Evolutionary conservation across 2,888 invertebrate genomes (phyloP), one percentile per base, ranked within the genome.

Genomic region (Polydrusus tereticollis): DNA sequence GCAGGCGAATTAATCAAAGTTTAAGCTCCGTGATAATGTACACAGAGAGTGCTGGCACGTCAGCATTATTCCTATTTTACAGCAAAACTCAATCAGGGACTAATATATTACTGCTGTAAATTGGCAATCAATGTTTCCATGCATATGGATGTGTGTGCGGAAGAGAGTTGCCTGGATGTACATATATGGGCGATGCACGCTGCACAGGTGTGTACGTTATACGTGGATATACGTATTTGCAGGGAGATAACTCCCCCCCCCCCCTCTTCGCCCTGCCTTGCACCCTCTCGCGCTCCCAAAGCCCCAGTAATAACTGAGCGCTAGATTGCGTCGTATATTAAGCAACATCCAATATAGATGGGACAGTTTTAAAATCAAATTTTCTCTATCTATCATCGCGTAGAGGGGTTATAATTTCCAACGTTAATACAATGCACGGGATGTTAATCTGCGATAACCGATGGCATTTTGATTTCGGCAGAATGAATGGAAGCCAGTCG

Each of bases 81-180:
- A 85, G 84, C 84, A 85, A 86, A 86, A 86, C 86, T 86, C 86
- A 86, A 86, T 86, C 86, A 86, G 83, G 83, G 85, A 83, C 84
- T 86, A 86, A 86, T 86, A 86, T 86, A 86, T 86, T 86, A 86
- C 85, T 85, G 85, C 85, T 86, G 86, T 85, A 86, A 86, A 86
- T 86, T 86, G 86, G 85, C 86, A 86, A 86, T 86, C 86, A 86
- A 86, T 86, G 86, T 86, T 86, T 85, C 84, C 84, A 86, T 86
- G 86, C 85, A 86, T 86, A 85, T 85, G 85, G 84, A 86, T 85
- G 84, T 55, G 69, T 68, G 67, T 55, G 60, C 62, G 73, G 73
- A 66, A 69, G 68, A 69, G 69, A 63, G 64, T 66, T 59, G 72
- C 60, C 64, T 21, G 45, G 72, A 69, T 73, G 75, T 74, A 69